Evolutionary conservation across 2,888 invertebrate species (phyloP).

Genomic region (Apotomis betuletana): DNA sequence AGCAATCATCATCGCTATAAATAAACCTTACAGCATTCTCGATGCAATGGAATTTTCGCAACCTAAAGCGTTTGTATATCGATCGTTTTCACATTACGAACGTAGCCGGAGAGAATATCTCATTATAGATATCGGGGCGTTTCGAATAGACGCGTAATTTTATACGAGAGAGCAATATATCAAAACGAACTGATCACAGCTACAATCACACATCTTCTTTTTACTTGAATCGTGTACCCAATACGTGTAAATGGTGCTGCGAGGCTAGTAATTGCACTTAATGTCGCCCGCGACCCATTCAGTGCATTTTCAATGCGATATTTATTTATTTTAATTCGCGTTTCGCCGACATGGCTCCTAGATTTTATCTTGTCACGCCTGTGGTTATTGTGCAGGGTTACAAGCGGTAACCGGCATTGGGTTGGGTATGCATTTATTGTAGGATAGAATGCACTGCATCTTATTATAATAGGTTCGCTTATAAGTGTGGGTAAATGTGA

Average conservation of each 20-base stretch:
- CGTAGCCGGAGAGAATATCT: constrained; percentile 66
- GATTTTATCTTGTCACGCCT: constrained; percentile 81
- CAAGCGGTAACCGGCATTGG: constrained; percentile 55
- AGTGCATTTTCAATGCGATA: constrained; percentile 74
- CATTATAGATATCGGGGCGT: constrained; percentile 60
- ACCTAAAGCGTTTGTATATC: constrained; percentile 57
- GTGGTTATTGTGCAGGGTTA: constrained; percentile 52
- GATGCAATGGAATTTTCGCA: constrained; percentile 62
- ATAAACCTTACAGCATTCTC: constrained; percentile 57
- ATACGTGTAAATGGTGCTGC: constrained; percentile 65
- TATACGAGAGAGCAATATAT: constrained; percentile 48
- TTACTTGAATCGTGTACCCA: constrained; percentile 53
- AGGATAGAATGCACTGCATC: constrained; percentile 63
- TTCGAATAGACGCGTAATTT: constrained; percentile 72
- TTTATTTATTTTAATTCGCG: constrained; percentile 76
- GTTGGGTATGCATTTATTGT: constrained; percentile 59
- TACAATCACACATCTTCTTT: constrained; percentile 60
- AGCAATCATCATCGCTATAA: constrained; percentile 58
- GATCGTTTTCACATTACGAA: constrained; percentile 62
- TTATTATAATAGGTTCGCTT: constrained; percentile 45
- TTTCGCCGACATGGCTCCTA: constrained; percentile 67
- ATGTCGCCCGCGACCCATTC: constrained; percentile 76
- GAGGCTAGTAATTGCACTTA: constrained; percentile 74
- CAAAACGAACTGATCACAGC: constrained; percentile 45
- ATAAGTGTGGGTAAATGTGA: constrained; percentile 12